phyloP scores from a whole-genome alignment of 2,888 invertebrate genomes.

The Catocala sponsa region DNA sequence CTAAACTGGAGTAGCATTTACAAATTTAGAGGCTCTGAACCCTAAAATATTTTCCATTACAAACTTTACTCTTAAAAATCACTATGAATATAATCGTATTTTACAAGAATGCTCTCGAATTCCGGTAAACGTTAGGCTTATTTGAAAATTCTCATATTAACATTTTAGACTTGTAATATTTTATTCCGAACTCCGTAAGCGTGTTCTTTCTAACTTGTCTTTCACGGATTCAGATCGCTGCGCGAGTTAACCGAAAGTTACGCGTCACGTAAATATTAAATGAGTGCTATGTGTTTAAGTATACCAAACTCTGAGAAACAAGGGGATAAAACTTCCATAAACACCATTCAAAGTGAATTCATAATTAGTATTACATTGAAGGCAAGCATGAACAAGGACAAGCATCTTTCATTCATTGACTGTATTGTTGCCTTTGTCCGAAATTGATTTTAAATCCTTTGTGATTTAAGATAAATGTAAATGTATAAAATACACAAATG shows the following conservation, averaged over 20 bases:
- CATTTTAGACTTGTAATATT: constrained; percentile 9
- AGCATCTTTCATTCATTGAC: constrained; percentile 6
- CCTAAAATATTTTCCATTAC: not conserved
- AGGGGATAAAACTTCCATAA: constrained; percentile 47
- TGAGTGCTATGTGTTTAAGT: constrained; percentile 55
- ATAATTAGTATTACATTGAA: constrained; percentile 46
- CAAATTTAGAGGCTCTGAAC: too few relatives aligned
- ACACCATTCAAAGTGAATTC: constrained; percentile 46
- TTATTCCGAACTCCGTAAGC: constrained; percentile 13
- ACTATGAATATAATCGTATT: not conserved
- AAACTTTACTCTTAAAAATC: not conserved
- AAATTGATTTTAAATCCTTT: not conserved
- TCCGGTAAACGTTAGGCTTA: not conserved
- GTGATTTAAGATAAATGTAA: too few relatives aligned
- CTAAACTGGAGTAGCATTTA: too few relatives aligned
- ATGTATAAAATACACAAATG: too few relatives aligned
- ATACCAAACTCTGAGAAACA: constrained; percentile 35
- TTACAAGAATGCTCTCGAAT: not conserved
- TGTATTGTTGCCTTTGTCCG: not conserved
- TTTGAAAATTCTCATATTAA: constrained; percentile 6
- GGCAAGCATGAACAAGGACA: not conserved
- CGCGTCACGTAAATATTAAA: constrained; percentile 53
- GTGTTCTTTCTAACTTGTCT: constrained; percentile 31
- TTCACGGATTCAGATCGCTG: constrained; percentile 37
- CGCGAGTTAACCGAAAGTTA: constrained; percentile 40